These are phyloP conservation scores for Cherax quadricarinatus DNA, from an alignment of 1,140 invertebrate genomes.

Conservation along the genomic window DNA sequence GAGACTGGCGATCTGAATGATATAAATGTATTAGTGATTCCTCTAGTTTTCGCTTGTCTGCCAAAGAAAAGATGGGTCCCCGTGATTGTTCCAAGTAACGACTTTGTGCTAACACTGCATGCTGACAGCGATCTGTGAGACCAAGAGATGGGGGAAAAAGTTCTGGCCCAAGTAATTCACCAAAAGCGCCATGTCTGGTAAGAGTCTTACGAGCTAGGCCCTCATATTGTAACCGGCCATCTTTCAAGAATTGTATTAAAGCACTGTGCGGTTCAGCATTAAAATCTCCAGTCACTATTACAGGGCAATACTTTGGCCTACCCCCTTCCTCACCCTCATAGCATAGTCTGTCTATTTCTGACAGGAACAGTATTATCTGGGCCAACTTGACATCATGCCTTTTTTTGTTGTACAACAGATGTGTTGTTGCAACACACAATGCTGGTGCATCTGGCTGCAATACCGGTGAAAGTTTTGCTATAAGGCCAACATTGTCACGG, in stretches of 20 bases:
- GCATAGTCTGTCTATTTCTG: constrained; percentile 89
- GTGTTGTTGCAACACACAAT: constrained; percentile 87
- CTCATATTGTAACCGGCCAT: constrained; percentile 82
- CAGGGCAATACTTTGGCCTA: constrained; percentile 82
- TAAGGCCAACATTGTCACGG: constrained; percentile 91
- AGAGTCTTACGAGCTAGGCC: constrained; percentile 75
- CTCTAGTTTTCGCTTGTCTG: constrained; percentile 63
- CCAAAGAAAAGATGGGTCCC: constrained; percentile 51
- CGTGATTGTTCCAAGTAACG: constrained; percentile 71
- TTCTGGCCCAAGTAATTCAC: constrained; percentile 67
- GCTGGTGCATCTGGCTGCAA: constrained; percentile 20
- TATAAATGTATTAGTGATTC: constrained; percentile 40
- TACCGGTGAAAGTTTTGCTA: constrained; percentile 83
- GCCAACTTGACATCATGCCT: constrained; percentile 92
- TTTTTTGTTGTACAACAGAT: constrained; percentile 94
- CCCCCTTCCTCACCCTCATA: constrained; percentile 77
- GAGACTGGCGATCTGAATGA: constrained; percentile 30
- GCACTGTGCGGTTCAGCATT: constrained; percentile 85
- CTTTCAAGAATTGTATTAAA: constrained; percentile 80
- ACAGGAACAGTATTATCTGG: constrained; percentile 86
- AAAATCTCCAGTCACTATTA: constrained; percentile 93
- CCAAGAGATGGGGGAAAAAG: constrained; percentile 80
- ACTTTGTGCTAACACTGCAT: constrained; percentile 78
- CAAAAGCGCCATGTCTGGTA: constrained; percentile 75
- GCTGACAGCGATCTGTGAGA: constrained; percentile 84